Evolutionary conservation across 2,888 invertebrate genomes (phyloP).

Genomic region (Andrena hattorfiana): DNA sequence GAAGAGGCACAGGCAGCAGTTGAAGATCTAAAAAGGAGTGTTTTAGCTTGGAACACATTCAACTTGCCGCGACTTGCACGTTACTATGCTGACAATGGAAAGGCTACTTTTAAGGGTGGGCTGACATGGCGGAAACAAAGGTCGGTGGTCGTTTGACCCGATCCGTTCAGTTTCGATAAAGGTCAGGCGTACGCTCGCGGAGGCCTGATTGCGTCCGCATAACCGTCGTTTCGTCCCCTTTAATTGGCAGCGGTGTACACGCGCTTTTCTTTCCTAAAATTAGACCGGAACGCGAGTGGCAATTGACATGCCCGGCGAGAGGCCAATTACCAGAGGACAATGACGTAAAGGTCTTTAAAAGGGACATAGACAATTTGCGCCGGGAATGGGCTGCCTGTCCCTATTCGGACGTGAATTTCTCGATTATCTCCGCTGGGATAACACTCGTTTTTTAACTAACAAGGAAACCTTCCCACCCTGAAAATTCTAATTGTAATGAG

Average conservation of each 20-base stretch:
- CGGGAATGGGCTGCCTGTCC: constrained; percentile 39
- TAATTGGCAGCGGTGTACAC: constrained; percentile 47
- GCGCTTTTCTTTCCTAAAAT: constrained; percentile 49
- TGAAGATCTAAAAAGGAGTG: background rate
- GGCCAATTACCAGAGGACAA: constrained; percentile 57
- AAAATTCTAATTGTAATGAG: too few species aligned
- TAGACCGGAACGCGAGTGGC: constrained; percentile 57
- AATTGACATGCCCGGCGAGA: constrained; percentile 52
- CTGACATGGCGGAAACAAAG: background rate
- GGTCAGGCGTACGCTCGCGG: background rate
- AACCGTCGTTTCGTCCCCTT: constrained; percentile 43
- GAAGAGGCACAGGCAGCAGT: too few species aligned
- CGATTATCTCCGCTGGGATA: background rate
- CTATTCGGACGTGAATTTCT: constrained; percentile 5
- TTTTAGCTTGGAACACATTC: background rate
- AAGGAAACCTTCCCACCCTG: too few species aligned
- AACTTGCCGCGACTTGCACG: background rate
- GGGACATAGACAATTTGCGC: constrained; percentile 49
- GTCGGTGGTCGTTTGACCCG: background rate
- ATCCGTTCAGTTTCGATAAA: constrained; percentile 9
- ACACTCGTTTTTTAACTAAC: background rate
- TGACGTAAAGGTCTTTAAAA: constrained; percentile 56
- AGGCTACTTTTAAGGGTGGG: background rate
- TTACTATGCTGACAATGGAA: background rate
- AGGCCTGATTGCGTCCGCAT: constrained; percentile 5